Base-by-base conservation (phyloP, 2,797 vertebrate genomes). In the Eremophila alpestris region DNA sequence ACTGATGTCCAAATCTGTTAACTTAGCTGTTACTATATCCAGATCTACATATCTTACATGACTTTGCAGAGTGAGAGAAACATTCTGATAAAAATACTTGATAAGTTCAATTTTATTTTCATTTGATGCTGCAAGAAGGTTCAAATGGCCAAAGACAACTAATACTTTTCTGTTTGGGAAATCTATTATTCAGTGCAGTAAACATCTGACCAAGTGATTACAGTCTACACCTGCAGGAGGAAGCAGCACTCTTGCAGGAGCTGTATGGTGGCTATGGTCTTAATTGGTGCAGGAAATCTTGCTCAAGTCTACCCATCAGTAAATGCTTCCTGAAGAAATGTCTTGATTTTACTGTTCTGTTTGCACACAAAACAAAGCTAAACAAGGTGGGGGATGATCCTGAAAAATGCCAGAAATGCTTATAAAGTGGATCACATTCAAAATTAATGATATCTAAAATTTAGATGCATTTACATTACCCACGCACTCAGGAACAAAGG, bases 141-240 rank as follows among this genome's bases (percentile, higher is more conserved):
- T 75, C 20, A 75, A 82, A 63, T 43, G 21, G 10, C 21, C 67
- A 84, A 78, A 60, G 21, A 45, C 9, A 69, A 30, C 1, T 30
- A 46, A 11, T 24, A 24, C 26, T 69, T 65, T 55, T 62, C 19
- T 78, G 3, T 41, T 56, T 55, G 23, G 29, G 10, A 81, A 76
- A 71, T 27, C 18, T 11, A 27, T 73, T 84, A 34, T 52, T 64
- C 54, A 49, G 34, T 56, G 32, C 43, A 76, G 26, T 45, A 81
- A 78, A 75, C 11, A 6, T 32, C 32, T 62, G 43, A 59, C 5
- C 27, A 73, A 73, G 12, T 32, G 8, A n/a, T 48, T 54, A 17
- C 21, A 26, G 0, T 0, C 20, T 30, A 4, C 22, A 32, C 10
- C 17, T 0, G 1, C 3, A 29, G 23, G 67, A 82, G 41, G 30